Base-by-base conservation (phyloP, 2,113 vertebrate genomes). In the Amphiprion percula region DNA sequence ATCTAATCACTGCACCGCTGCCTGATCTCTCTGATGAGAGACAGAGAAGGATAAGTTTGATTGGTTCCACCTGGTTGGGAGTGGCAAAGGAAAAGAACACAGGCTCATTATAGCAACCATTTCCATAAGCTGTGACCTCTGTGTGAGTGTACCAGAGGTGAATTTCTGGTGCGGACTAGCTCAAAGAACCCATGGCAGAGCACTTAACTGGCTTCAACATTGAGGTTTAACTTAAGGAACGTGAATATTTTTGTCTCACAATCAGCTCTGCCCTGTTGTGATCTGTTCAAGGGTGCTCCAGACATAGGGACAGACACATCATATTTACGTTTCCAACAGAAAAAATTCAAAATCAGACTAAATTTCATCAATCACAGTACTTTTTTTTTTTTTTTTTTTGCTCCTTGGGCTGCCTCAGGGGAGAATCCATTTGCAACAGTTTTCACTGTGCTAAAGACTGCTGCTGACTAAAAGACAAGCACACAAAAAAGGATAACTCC, bases 51-150 rank as follows among this genome's bases (percentile, higher is more conserved):
- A 17, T 53, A 37, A 3, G 21, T 76, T 68, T 83, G 64, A 86
- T 78, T 70, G 65, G 64, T 86, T 90, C 83, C 81, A 87, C 79
- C 71, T 85, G 81, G 37, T 7, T 41, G 53, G 58, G 2, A 75
- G 74, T 73, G 68, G 70, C 49, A 75, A 77, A 39, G n/a, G 39
- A 81, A 79, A 77, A 77, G 49, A 54, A 33, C 39, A 55, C 49
- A 15, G 50, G 50, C 33, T 9, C 7, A 2, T 44, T 21, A 59
- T 17, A n/a, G 47, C 17, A 23, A 74, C 30, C 24, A 12, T 17
- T 47, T 5, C 46, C 46, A 47, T 17, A 47, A 47, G 46, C 16
- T 47, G 14, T 17, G 46, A 47, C 14, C 46, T 47, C 46, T n/a
- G 41, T 44, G 41, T 15, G 41, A 14, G 41, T 50, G 49, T 44